phyloP scores from a whole-genome alignment of 2,888 invertebrate species.

The Mesorhabditis belari region DNA sequence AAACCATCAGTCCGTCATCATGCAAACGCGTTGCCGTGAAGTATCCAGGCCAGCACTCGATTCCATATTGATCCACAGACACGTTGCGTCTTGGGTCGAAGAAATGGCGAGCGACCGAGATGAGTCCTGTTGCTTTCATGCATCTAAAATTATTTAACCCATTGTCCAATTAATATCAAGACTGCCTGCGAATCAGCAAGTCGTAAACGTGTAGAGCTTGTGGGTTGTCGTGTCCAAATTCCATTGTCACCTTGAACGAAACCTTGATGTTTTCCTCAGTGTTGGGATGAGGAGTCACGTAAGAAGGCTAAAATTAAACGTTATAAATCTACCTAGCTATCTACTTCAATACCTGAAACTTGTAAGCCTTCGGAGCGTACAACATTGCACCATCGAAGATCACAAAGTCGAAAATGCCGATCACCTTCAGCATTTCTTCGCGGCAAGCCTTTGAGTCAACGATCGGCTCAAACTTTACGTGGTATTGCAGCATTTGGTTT shows the following conservation, averaged over 20 bases:
- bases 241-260: slow-evolving; percentile 35
- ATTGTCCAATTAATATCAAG: neutral
- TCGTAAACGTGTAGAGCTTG: slow-evolving; percentile 48
- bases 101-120: slow-evolving; percentile 50
- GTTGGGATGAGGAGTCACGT: slow-evolving; percentile 19
- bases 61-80: slow-evolving; percentile 53
- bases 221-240: slow-evolving; percentile 39
- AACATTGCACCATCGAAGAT: neutral
- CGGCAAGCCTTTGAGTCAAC: neutral
- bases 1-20: slow-evolving; percentile 70
- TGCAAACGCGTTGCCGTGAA: slow-evolving; percentile 77
- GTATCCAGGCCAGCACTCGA: slow-evolving; percentile 54
- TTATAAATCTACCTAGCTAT: too few species aligned
- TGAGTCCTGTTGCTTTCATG: slow-evolving; percentile 41
- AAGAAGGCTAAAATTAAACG: too few species aligned
- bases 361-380: neutral
- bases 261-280: slow-evolving; percentile 33
- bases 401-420: neutral
- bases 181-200: slow-evolving; percentile 45
- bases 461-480: neutral
- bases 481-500: too few species aligned
- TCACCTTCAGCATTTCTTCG: neutral
- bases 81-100: slow-evolving; percentile 57
- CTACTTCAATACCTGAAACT: too few species aligned
- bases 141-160: slow-evolving; percentile 21